Conservation (phyloP, 2,113 vertebrate genomes). For the Leuciscus idus region DNA sequence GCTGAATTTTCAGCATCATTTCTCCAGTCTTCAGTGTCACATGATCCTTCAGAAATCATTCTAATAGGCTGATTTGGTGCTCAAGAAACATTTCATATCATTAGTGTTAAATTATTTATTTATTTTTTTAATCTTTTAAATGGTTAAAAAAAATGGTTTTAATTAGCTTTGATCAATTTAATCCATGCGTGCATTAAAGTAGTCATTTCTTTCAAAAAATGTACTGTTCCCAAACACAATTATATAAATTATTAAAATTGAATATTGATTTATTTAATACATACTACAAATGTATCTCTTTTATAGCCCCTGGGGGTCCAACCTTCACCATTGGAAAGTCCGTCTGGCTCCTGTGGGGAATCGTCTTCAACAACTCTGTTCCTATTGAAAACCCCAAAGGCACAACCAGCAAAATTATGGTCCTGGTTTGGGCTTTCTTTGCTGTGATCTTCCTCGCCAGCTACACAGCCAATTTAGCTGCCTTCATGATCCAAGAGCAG, state of each 20-base stretch:
- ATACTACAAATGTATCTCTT: neutral
- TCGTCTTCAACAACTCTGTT: slow-evolving; percentile 99
- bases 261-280: neutral
- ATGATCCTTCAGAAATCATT: no score
- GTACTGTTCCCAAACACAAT: no score
- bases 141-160: no score
- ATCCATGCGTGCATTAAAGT: neutral
- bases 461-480: slow-evolving; percentile 96
- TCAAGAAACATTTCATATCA: no score
- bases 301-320: slow-evolving; percentile 86
- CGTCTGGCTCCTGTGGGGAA: slow-evolving; percentile 96
- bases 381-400: slow-evolving; percentile 98
- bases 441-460: slow-evolving; percentile 98
- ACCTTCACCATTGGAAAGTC: slow-evolving; percentile 98
- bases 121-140: neutral
- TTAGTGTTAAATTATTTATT: neutral
- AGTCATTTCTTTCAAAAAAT: no score
- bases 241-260: neutral
- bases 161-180: neutral
- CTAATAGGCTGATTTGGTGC: no score
- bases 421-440: slow-evolving; percentile 97
- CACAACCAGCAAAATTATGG: slow-evolving; percentile 99
- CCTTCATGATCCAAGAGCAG: slow-evolving; percentile 99
- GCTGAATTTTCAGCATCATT: no score
- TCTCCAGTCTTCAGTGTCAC: no score